Base-by-base conservation (phyloP, 35 echinoderm and acorn worm species). In the Heliocidaris tuberculata region DNA sequence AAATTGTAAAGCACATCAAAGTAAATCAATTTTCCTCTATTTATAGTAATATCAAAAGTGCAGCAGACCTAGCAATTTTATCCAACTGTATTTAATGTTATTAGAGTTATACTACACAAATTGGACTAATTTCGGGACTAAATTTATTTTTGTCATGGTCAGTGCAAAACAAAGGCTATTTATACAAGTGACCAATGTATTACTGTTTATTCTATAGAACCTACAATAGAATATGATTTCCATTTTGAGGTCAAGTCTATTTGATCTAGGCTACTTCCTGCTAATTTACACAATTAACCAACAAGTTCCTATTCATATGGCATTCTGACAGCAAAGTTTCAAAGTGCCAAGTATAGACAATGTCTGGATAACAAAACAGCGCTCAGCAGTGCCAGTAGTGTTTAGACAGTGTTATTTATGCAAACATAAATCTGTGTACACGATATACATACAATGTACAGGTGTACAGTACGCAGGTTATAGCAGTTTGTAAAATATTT, bases 281-380 rank as follows among this genome's bases (percentile, higher is more conserved):
- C 27, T 78, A 78, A 21, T 78, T 78, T n/a, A 78, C 19, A 78
- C 65, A 78, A 78, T 78, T 78, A 78, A 78, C 65, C 65, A 78
- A 78, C 65, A 78, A 78, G 21, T 6, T 78, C 65, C 65, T 78
- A 27, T 78, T n/a, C 65, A 19, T 78, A 27, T 24, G 27, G 21
- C 27, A 9, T 24, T 78, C 27, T 78, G 65, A 78, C 65, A 78
- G 65, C 65, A 27, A 56, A 78, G 65, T 78, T 21, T 78, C 27
- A 21, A n/a, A 78, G 65, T 78, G 65, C 65, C 65, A 78, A 78
- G 27, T 78, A 78, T 78, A 78, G 65, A 78, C 65, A 78, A n/a
- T n/a, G 65, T 24, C 27, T 42, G 3, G 35, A 42, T 42, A 42
- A 42, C 1, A 71, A 3, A n/a, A 56, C 21, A 78, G 65, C 27